Evolutionary conservation across 2,888 invertebrate genomes (phyloP), one percentile per base, ranked within the genome.

Genomic region (Lepidonotus clava): DNA sequence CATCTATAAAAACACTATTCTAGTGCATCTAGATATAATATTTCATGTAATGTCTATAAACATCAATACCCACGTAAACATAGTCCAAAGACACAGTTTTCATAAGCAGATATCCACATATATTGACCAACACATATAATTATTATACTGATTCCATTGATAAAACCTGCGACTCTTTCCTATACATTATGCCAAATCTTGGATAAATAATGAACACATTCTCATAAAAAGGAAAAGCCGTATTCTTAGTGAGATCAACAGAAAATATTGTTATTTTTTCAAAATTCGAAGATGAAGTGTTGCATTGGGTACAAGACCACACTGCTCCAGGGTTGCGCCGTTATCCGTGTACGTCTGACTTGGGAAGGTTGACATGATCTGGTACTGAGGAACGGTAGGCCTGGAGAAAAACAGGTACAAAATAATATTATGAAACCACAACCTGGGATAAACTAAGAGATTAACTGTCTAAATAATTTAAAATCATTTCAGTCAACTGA

Each of bases 251-350:
- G n/a, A n/a, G n/a, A 11, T 1, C 4, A 11, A 24, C 5, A 1
- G 36, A 76, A 11, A 76, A 41, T 32, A 32, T n/a, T 8, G 32
- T 56, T 56, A 38, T 56, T 84, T 56, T 46, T 61, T 85, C 21
- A 36, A 24, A 36, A 84, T 61, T 6, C 53, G 53, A 11, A 93
- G 90, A 88, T 92, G 92, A 38, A 93, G 90, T 11, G 92, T 92
- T 36, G 93, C 93, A 88, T 92, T 93, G 5, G 94, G 94, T n/a
- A 91, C 91, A 11, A 94, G 92, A 4, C 93, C 93, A 86, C 92
- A 91, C 32, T 90, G 91, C 41, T 91, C 89, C 71, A 94, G 87
- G 0, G 92, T 92, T 11, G 89, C 89, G 24, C 71, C 86, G 56
- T 91, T 89, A 83, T 94, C 91, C 24, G 87, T 87, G 86, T 92